Conservation (phyloP, 2,113 vertebrate genomes). For the Trematocara stigmaticum region DNA sequence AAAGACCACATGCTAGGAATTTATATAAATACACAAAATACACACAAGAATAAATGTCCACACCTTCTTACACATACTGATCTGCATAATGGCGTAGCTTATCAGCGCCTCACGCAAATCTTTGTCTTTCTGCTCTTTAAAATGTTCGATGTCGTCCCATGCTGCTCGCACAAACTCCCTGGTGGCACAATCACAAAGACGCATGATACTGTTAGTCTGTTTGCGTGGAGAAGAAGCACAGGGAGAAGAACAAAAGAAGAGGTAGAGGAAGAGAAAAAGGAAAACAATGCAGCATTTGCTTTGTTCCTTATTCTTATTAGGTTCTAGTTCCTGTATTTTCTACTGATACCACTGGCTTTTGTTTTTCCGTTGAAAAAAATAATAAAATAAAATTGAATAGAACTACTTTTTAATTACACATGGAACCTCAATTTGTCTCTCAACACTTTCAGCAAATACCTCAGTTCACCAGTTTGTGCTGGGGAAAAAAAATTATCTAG, state of each 20-base stretch:
- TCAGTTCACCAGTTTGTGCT: not conserved
- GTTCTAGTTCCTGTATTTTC: not conserved
- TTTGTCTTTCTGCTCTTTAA: slow-evolving; percentile 92
- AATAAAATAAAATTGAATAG: rapidly evolving
- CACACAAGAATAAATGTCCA: not conserved
- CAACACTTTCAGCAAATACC: not conserved
- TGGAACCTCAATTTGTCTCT: not conserved
- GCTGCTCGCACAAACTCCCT: slow-evolving; percentile 91
- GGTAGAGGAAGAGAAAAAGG: not conserved
- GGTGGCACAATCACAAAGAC: slow-evolving; percentile 6
- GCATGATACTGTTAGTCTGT: not conserved
- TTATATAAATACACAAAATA: not conserved
- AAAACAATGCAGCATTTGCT: not conserved
- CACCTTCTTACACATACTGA: slow-evolving; percentile 99
- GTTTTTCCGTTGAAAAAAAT: not conserved
- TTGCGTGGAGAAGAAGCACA: not conserved
- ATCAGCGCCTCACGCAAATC: slow-evolving; percentile 93
- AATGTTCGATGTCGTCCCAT: slow-evolving; percentile 91
- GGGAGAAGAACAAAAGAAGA: not conserved
- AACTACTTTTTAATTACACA: not conserved
- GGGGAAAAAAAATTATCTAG: not conserved
- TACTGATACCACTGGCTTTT: not conserved
- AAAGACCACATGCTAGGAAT: not conserved
- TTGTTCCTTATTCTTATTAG: not conserved
- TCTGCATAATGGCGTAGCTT: slow-evolving; percentile 96